Conservation (phyloP, 2,113 vertebrate species). For the Phycodurus eques region DNA sequence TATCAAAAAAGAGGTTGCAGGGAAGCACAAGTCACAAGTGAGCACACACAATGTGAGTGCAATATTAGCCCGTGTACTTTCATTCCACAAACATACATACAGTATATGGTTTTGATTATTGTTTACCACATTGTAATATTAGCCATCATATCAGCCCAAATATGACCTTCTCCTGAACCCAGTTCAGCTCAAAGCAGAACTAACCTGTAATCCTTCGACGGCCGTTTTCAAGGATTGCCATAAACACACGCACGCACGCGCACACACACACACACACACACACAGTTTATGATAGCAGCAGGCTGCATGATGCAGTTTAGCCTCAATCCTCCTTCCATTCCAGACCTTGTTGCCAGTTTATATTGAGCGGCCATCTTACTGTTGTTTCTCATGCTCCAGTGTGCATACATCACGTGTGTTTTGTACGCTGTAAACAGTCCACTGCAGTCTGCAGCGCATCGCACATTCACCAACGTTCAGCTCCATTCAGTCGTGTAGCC, state of each 20-base stretch:
- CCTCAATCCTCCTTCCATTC: conserved; percentile 23
- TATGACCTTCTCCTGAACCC: not conserved
- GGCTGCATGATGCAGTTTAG: conserved; percentile 4
- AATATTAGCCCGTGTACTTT: conserved; percentile 9
- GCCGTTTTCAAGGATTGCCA: not conserved
- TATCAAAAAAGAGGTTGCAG: conserved; percentile 63
- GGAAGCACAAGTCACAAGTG: conserved; percentile 36
- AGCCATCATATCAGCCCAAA: not conserved
- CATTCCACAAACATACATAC: conserved; percentile 6
- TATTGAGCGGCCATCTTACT: conserved; percentile 50
- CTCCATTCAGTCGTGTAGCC: conserved; percentile 45
- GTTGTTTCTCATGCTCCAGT: conserved; percentile 25
- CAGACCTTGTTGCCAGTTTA: conserved; percentile 45
- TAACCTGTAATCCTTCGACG: not conserved
- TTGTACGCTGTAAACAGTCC: conserved; percentile 19
- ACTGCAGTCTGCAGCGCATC: conserved; percentile 4
- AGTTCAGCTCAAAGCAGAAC: not conserved
- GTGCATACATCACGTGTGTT: conserved; percentile 37
- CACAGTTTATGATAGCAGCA: not conserved
- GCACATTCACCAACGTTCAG: conserved; percentile 41
- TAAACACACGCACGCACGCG: not conserved
- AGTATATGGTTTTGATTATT: not conserved
- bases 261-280: conserved; percentile 1
- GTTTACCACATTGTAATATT: not conserved
- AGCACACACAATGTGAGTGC: conserved; percentile 14